These are phyloP conservation scores for Sinella curviseta DNA, from an alignment of 1,140 invertebrate species.

Conservation along the genomic window DNA sequence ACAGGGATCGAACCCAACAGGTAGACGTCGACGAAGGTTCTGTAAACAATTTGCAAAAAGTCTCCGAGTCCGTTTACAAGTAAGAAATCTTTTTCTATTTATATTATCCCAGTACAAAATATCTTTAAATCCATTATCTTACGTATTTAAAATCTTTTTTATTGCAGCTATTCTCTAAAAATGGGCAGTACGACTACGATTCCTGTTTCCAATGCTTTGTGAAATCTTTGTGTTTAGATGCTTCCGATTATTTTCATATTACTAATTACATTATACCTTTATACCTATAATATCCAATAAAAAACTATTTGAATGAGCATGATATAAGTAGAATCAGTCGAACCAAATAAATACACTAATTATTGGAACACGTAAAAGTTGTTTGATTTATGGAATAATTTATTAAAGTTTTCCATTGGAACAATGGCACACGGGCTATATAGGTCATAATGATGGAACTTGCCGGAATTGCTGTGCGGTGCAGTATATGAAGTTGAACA, in stretches of 20 bases:
- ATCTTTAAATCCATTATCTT: too few species aligned
- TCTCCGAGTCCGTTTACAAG: neutral
- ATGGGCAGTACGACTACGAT: neutral
- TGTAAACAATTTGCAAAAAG: neutral
- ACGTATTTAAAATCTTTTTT: neutral
- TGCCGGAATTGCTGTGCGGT: too few species aligned
- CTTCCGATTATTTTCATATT: neutral
- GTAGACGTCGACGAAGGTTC: neutral
- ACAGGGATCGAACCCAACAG: neutral
- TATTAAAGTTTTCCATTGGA: too few species aligned
- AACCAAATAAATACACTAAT: too few species aligned
- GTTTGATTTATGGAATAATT: too few species aligned
- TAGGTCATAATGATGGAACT: too few species aligned
- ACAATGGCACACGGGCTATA: too few species aligned
- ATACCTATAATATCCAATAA: neutral
- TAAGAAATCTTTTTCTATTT: neutral
- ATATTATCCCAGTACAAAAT: too few species aligned
- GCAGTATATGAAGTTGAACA: too few species aligned
- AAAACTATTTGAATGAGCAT: too few species aligned
- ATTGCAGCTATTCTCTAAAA: slow-evolving; percentile 2
- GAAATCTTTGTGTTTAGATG: neutral
- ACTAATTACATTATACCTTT: neutral
- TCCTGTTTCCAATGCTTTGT: neutral
- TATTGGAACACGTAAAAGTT: too few species aligned
- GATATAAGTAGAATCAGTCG: too few species aligned